A percentile compares a stretch with the other conserved stretches of the same genome.
Evolutionary conservation across 2,113 vertebrate species (phyloP).

Genomic region (Chascanopsetta lugubris): DNA sequence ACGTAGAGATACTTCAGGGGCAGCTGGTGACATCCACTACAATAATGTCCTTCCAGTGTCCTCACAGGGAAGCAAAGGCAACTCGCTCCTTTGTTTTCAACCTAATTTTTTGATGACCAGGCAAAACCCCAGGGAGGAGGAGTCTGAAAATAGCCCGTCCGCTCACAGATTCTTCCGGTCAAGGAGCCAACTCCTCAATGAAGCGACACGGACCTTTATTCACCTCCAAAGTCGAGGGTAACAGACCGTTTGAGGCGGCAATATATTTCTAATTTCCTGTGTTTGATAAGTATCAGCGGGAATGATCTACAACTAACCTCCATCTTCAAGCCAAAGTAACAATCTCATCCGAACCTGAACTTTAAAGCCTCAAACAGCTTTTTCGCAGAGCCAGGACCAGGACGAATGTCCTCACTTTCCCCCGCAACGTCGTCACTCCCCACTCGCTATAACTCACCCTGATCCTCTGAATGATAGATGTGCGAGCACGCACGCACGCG

Average conservation of each 20-base stretch:
- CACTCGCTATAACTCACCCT: not conserved
- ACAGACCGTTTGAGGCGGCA: not conserved
- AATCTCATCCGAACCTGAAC: not conserved
- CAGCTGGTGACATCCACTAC: not conserved
- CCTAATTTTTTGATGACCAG: not conserved
- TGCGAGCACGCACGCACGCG: conserved; percentile 14
- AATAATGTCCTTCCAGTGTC: not conserved
- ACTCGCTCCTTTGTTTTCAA: not conserved
- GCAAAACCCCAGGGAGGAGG: not conserved
- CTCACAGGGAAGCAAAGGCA: not conserved
- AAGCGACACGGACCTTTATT: no score
- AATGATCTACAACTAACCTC: not conserved
- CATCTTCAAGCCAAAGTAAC: not conserved
- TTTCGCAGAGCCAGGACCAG: not conserved
- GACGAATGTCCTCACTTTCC: not conserved
- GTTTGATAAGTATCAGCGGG: not conserved
- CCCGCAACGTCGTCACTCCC: not conserved
- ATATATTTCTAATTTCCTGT: not conserved
- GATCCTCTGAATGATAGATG: not conserved
- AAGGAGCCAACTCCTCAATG: no score
- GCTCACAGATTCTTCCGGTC: no score
- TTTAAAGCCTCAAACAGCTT: not conserved
- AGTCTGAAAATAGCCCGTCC: no score
- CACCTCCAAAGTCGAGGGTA: not conserved
- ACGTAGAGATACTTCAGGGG: no score